A percentile compares a stretch with the other conserved stretches of the same genome.
These are phyloP conservation scores for Lasioglossum vierecki DNA, from an alignment of 2,888 invertebrate species.

Conservation along the genomic window DNA sequence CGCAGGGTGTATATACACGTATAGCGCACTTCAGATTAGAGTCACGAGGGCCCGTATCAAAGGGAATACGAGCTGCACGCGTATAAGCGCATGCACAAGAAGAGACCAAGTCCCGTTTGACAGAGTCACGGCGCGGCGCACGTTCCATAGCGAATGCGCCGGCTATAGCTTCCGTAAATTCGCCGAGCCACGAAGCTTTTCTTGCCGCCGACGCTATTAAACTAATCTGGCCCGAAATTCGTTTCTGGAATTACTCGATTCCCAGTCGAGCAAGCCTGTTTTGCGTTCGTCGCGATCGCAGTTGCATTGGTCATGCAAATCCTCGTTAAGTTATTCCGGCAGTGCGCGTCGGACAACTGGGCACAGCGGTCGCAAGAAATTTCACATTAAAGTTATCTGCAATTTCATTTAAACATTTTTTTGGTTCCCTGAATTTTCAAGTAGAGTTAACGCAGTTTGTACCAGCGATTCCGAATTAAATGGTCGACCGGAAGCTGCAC, in stretches of 20 bases:
- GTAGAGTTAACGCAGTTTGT: no score
- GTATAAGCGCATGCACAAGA: slow-evolving; percentile 29
- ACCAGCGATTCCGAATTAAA: no score
- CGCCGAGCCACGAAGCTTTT: slow-evolving; percentile 21
- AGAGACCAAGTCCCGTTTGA: slow-evolving; percentile 41
- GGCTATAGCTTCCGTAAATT: slow-evolving; percentile 34
- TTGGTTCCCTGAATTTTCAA: no score
- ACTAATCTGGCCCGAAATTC: slow-evolving; percentile 30
- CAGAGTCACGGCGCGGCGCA: background rate
- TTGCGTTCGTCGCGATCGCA: background rate
- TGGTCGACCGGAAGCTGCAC: no score
- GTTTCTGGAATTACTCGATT: background rate
- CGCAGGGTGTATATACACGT: background rate
- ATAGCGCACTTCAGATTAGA: slow-evolving; percentile 28
- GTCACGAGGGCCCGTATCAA: slow-evolving; percentile 38
- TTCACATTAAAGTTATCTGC: no score
- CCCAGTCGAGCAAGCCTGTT: background rate
- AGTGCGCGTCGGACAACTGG: background rate
- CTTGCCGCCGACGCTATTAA: slow-evolving; percentile 18
- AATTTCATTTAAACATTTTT: no score
- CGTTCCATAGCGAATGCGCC: background rate
- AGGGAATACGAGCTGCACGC: slow-evolving; percentile 30
- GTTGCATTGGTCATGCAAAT: background rate
- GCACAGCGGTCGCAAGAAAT: no score
- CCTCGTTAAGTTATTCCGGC: background rate